Evolutionary conservation across 2,113 vertebrate species (phyloP).

Genomic region (Xyliphius kryptos): DNA sequence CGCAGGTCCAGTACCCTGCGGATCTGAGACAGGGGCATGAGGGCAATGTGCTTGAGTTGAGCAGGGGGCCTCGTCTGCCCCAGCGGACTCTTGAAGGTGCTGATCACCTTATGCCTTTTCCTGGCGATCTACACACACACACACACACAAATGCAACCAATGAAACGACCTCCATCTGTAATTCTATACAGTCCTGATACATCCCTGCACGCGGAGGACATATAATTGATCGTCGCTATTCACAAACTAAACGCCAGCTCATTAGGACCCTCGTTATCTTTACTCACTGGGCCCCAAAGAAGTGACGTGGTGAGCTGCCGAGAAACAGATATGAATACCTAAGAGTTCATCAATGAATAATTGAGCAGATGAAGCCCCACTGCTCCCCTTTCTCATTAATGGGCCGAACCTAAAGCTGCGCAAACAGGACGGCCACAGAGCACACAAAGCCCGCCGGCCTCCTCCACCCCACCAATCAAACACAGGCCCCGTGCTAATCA

Average conservation of each 20-base stretch:
- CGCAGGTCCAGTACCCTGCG: conserved; percentile 89
- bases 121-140: conserved; percentile 78
- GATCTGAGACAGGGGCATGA: conserved; percentile 98
- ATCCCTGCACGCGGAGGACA: conserved; percentile 14
- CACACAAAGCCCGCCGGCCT: conserved; percentile 15
- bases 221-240: conserved; percentile 25
- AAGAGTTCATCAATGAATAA: conserved; percentile 46
- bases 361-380: conserved; percentile 37
- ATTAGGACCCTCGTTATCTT: conserved; percentile 27
- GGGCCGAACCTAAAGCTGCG: conserved; percentile 20
- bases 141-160: no score
- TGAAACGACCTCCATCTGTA: no score
- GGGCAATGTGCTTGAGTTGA: conserved; percentile 85
- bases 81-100: conserved; percentile 86
- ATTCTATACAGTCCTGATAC: conserved; percentile 20
- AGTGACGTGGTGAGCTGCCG: conserved; percentile 10
- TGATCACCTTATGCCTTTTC: conserved; percentile 93
- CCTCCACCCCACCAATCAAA: conserved; percentile 14
- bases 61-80: conserved; percentile 83
- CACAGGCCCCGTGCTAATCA: conserved; percentile 43
- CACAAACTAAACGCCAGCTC: conserved; percentile 16
- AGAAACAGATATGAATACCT: conserved; percentile 36
- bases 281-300: conserved; percentile 5
- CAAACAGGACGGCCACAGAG: conserved; percentile 11
- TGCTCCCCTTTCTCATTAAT: conserved; percentile 42